Evolutionary conservation across 2,888 invertebrate species (phyloP), one percentile per base, ranked within the genome.

Genomic region (Peribatodes rhomboidaria): DNA sequence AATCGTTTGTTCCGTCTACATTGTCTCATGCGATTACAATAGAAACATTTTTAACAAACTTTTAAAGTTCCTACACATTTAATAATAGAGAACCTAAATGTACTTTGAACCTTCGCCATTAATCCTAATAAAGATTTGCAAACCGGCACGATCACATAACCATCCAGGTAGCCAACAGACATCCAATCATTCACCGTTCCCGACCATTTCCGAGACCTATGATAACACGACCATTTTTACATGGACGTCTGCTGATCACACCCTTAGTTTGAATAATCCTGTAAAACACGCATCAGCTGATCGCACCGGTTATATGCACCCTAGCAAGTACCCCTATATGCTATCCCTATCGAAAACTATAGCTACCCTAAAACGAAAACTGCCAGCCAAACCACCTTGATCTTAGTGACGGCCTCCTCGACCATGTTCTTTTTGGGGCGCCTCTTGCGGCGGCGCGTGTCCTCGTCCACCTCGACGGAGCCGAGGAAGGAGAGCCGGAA

Each of bases 401-500:
- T 96, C 94, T 96, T 97, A 90, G 95, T 95, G 92, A 97, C 97
- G 81, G 97, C 97, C 90, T 97, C 96, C 93, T 97, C 97, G 84
- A 97, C 97, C 97, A 97, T 97, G 94, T 96, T 95, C 95, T 97
- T 97, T 96, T 97, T 97, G 93, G 95, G 96, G 82, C 97, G 94
- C 90, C 95, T 96, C 89, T 96, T 95, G 82, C 96, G 94, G 79
- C 96, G 94, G 78, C 96, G 92, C 83, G 95, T 94, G 94, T 96
- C 96, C 94, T 97, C 97, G 88, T 97, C 96, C 86, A 97, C 96
- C 94, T 97, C 97, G 87, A 97, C 96, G 82, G 97, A 97, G 90
- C 97, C 97, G 87, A 97, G 96, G 95, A 97, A 97, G 81, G 96
- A 94, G 78, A 97, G 96, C 77, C 96, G 95, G 95, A 97, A 97